Percentiles rank a stretch among this genome's conserved stretches.
Conservation (phyloP, 2,888 invertebrate species). For the Hypena proboscidalis region DNA sequence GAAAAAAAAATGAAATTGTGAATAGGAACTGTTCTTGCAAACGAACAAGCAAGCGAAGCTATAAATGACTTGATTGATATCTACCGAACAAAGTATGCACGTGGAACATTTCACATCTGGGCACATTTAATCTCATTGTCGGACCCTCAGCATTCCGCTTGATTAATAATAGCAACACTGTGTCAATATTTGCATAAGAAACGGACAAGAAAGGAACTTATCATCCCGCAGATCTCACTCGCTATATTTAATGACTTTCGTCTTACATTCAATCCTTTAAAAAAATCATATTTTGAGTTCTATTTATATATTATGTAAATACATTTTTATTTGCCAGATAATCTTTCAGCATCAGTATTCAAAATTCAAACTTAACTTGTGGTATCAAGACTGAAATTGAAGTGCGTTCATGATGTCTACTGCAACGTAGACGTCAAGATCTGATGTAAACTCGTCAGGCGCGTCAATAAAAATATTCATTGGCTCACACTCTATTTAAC, state of each 20-base stretch:
- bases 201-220: conserved; percentile 76
- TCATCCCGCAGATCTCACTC: conserved; percentile 71
- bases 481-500: conserved; percentile 82
- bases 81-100: conserved; percentile 47
- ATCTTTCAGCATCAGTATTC: conserved; percentile 2
- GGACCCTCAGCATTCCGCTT: conserved; percentile 65
- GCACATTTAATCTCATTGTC: conserved; percentile 57
- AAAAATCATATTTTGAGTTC: conserved; percentile 43
- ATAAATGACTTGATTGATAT: conserved; percentile 61
- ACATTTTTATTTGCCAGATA: conserved; percentile 33
- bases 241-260: conserved; percentile 70
- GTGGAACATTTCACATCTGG: conserved; percentile 54
- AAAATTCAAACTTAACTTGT: conserved; percentile 42
- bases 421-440: conserved; percentile 50
- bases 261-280: conserved; percentile 42
- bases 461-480: conserved; percentile 85
- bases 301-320: conserved; percentile 35
- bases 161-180: conserved; percentile 82
- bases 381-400: conserved; percentile 47
- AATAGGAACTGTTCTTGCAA: conserved; percentile 25
- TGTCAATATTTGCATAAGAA: conserved; percentile 85
- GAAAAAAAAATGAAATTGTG: no score
- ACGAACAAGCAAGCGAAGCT: conserved; percentile 34
- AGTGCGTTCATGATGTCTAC: conserved; percentile 26
- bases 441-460: conserved; percentile 68